phyloP scores from a whole-genome alignment of 2,113 vertebrate species.

The Cygnus atratus region DNA sequence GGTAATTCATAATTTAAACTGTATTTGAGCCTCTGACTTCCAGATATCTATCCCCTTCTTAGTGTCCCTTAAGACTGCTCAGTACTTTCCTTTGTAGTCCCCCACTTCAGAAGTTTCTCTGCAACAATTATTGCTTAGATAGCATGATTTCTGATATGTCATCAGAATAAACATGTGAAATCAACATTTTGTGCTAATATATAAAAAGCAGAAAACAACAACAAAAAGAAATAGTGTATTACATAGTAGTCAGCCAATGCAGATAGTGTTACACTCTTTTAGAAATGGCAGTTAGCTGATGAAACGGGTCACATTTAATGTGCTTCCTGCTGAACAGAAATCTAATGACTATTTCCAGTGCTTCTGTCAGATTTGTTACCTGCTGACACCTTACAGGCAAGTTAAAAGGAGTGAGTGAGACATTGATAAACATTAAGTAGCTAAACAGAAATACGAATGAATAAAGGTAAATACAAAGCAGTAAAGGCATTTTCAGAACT shows the following conservation, averaged over 20 bases:
- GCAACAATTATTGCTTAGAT: not conserved
- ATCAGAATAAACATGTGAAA: not conserved
- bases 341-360: not conserved
- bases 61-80: not conserved
- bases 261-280: not conserved
- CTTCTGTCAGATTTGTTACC: not conserved
- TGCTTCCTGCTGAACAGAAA: not conserved
- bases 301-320: not conserved
- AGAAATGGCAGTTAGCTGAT: not conserved
- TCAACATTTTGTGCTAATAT: not conserved
- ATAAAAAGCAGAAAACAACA: not conserved
- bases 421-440: not conserved
- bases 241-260: not conserved
- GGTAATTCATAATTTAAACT: not conserved
- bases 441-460: not conserved
- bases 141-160: not conserved
- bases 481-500: conserved; percentile 11
- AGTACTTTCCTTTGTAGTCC: not conserved
- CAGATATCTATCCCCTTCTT: not conserved
- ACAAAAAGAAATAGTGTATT: not conserved
- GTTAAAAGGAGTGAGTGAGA: not conserved
- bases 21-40: not conserved
- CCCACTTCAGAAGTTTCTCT: not conserved
- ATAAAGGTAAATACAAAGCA: not conserved
- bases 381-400: not conserved